Percentiles rank a stretch among this genome's conserved stretches.
Conservation (phyloP, 2,113 vertebrate genomes). For the Lathamus discolor region DNA sequence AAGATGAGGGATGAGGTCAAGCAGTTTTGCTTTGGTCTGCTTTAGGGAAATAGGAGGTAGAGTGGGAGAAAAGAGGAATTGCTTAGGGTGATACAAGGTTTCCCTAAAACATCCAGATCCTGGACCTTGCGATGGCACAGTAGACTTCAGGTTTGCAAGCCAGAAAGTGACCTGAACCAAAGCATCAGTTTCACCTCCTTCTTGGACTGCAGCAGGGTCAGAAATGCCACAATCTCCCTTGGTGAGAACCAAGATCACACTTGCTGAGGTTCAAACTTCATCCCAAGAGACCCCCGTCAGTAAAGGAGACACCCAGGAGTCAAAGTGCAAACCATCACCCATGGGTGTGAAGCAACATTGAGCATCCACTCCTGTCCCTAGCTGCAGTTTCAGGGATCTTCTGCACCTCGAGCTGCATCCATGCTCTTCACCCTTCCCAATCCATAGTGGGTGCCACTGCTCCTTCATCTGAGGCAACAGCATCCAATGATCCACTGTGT, state of each 20-base stretch:
- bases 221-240: rapidly evolving
- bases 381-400: rapidly evolving
- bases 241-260: rapidly evolving
- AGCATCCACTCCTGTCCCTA: neutral
- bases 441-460: rapidly evolving
- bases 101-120: neutral
- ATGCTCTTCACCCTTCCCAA: neutral
- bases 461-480: neutral
- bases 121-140: neutral
- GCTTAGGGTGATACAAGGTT: neutral
- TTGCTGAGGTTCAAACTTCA: neutral
- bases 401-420: neutral
- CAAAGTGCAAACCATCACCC: neutral
- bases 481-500: rapidly evolving
- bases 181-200: neutral
- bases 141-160: neutral
- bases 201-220: neutral
- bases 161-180: neutral
- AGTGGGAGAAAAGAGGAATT: neutral
- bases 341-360: rapidly evolving
- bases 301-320: neutral
- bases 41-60: neutral
- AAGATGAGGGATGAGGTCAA: neutral
- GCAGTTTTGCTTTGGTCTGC: neutral
- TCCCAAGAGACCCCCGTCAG: neutral